Evolutionary conservation across 2,797 vertebrate genomes (phyloP), one percentile per base, ranked within the genome.

Genomic region (Zenarchopterus dispar): DNA sequence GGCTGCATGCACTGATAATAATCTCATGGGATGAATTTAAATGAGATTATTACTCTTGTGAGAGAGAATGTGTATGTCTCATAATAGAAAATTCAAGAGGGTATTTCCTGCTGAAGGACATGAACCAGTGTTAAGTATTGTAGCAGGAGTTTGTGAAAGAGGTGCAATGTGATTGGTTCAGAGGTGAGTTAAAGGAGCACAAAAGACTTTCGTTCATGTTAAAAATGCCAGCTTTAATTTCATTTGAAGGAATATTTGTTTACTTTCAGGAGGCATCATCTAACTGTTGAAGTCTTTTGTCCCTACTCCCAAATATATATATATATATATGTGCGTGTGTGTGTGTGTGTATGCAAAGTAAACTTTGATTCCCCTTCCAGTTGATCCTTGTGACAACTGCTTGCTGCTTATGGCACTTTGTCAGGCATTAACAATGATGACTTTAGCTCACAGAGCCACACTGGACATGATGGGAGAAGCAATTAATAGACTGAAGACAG

Each of bases 1-100:
- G 7, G 26, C 68, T 82, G 67, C 67, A 86, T 66, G 86, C 76
- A 53, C 36, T 53, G 61, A 85, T 89, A 84, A 91, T 82, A 75
- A 84, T 65, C 67, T 78, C 11, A 44, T 47, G 8, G 73, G 78
- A 72, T 82, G 86, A 88, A 91, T 86, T 83, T 74, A 76, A 87
- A 90, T 92, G 77, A 79, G 79, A 82, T 81, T 75, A 66, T 57
- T 44, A 11, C 15, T 11, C 62, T 75, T 81, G 77, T n/a, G 74
- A 69, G 82, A 85, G 28, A 9, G 42, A 63, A 64, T 67, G 70
- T 24, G 75, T 74, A 59, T 64, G 77, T 66, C 71, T 80, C 69
- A 76, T 81, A 82, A 76, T 78, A 68, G 84, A 82, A 75, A 36
- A 46, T 68, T 80, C 44, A 50, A 17, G 42, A 77, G 78, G 72